Base-by-base conservation (phyloP, 2,113 vertebrate genomes). In the Dolichallabes microphthalmus region DNA sequence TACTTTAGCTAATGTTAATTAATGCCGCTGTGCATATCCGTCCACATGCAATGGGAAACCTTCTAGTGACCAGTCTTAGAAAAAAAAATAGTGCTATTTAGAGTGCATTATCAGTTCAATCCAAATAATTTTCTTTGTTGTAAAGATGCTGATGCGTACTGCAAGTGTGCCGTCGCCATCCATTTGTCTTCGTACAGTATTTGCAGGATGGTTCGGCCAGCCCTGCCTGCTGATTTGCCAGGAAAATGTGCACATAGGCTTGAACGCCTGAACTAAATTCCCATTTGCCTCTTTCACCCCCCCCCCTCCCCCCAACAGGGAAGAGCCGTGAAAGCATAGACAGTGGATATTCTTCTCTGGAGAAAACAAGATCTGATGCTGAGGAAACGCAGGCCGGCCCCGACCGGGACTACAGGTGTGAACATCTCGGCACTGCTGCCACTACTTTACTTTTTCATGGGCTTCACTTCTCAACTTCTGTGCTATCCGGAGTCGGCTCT, bases 291-390 rank as follows among this genome's bases (percentile, higher is more conserved):
- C 57, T 88, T 79, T 79, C 39, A 25, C 52, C 73, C 2, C 79
- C 25, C 66, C 66, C 45, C 39, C 39, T 35, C 64, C 2, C 79
- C 30, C 73, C 66, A 88, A 87, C 81, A 9, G 20, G 55, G 12
- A 76, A n/a, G 32, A 78, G 35, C 17, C 50, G 58, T 20, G 68
- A 69, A 66, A 87, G 61, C 1, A 30, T 63, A 63, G 85, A 89
- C 27, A 88, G 89, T 32, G 84, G 86, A 15, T 85, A 88, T 86
- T 88, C 87, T 4, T 86, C 87, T 45, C 45, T 89, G 80, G 87
- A 88, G 74, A 88, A 89, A 64, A 82, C 78, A 12, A 74, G 64
- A 53, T 25, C 79, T 27, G 82, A 53, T 30, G 45, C 60, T 52
- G 80, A 77, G 32, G 86, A 85, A 53, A 10, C 60, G 1, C 71